Evolutionary conservation across 2,797 vertebrate species (phyloP).

Genomic region (Scleropages formosus): DNA sequence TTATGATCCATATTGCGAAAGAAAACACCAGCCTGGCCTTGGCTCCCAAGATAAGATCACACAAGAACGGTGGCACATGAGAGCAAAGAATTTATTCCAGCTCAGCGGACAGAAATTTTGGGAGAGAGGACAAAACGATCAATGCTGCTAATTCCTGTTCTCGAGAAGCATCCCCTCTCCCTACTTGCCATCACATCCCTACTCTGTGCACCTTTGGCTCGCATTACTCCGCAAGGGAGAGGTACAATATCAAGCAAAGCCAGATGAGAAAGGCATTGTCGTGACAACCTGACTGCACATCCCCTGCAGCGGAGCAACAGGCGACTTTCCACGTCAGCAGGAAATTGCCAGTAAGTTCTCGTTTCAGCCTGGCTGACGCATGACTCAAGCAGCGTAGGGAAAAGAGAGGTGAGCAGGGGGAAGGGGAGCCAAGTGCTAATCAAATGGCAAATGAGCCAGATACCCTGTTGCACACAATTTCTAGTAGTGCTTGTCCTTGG

Average conservation of each 20-base stretch:
- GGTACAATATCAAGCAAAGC: too few species aligned
- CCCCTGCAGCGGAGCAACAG: not conserved
- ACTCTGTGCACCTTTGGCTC: too few species aligned
- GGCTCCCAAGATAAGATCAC: not conserved
- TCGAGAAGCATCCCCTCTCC: too few species aligned
- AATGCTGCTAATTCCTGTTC: too few species aligned
- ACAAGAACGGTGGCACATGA: not conserved
- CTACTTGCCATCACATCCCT: too few species aligned
- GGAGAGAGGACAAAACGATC: not conserved
- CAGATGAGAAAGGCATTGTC: too few species aligned
- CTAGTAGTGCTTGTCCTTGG: conserved; percentile 38
- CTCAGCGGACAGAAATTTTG: not conserved
- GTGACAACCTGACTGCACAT: too few species aligned
- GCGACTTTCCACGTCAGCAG: too few species aligned
- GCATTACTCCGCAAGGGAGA: too few species aligned
- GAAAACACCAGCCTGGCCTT: not conserved
- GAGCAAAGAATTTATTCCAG: not conserved
- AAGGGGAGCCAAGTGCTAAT: conserved; percentile 41
- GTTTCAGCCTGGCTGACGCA: not conserved
- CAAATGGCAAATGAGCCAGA: conserved; percentile 47
- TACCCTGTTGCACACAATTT: conserved; percentile 37
- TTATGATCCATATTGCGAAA: not conserved
- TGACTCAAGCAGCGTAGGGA: too few species aligned
- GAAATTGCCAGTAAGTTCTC: too few species aligned
- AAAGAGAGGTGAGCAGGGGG: not conserved